These are phyloP conservation scores for Eilema sororculum DNA, from an alignment of 2,888 invertebrate genomes.

Conservation along the genomic window DNA sequence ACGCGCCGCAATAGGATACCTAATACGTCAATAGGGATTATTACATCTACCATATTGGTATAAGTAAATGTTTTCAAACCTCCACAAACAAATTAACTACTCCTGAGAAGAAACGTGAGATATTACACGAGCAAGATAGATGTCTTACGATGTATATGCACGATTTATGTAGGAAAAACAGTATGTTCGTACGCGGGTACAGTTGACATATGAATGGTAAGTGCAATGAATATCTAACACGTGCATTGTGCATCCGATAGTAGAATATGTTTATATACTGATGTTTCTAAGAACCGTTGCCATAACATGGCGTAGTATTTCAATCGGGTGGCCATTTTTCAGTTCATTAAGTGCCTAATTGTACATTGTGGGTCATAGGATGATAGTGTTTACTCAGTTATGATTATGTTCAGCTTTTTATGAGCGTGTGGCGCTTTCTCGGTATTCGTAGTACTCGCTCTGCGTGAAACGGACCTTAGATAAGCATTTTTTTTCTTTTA, in stretches of 20 bases:
- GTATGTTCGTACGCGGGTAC: constrained; percentile 25
- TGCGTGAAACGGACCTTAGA: not conserved
- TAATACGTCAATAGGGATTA: not conserved
- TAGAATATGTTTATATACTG: constrained; percentile 25
- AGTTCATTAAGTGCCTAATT: constrained; percentile 20
- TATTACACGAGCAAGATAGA: constrained; percentile 20
- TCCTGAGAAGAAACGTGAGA: constrained; percentile 25
- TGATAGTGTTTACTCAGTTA: constrained; percentile 18
- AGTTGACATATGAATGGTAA: constrained; percentile 46
- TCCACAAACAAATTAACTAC: not conserved
- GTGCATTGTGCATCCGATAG: constrained; percentile 50
- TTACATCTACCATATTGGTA: not conserved
- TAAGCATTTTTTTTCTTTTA: not conserved
- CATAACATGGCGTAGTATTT: constrained; percentile 36
- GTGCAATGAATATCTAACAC: constrained; percentile 50
- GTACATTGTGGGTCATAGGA: constrained; percentile 17
- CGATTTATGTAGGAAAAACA: constrained; percentile 47
- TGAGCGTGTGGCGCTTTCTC: constrained; percentile 16
- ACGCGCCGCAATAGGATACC: too few species aligned
- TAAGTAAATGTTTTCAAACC: not conserved
- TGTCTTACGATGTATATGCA: constrained; percentile 34
- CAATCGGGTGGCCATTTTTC: constrained; percentile 23
- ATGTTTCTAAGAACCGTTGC: constrained; percentile 36
- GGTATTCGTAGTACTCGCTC: constrained; percentile 9
- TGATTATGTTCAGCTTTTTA: constrained; percentile 16